Conservation (phyloP, 2,888 invertebrate genomes). For the Tetragonisca angustula region DNA sequence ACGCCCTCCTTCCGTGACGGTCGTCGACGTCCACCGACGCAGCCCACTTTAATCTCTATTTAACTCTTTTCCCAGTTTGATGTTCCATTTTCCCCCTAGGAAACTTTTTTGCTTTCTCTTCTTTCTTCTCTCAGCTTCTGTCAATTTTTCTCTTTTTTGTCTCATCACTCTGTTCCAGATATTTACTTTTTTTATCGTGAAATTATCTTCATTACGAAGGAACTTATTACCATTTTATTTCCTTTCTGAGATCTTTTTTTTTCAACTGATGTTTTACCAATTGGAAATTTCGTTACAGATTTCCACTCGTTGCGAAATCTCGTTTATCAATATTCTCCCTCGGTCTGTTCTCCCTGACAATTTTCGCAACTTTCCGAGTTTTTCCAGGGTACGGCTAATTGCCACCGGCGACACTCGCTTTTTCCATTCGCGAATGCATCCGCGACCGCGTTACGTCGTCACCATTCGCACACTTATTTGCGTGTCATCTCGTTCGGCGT, state of each 20-base stretch:
- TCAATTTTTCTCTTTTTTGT: rapidly evolving
- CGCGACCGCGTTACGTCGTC: constrained; percentile 60
- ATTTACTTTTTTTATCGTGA: too few species aligned
- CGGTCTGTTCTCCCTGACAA: constrained; percentile 1
- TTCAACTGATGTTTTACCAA: rapidly evolving
- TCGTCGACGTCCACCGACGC: constrained; percentile 58
- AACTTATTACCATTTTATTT: too few species aligned
- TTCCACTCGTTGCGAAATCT: background rate
- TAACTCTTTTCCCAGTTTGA: background rate
- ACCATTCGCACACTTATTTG: constrained; percentile 66
- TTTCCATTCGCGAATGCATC: constrained; percentile 36
- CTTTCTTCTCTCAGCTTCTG: too few species aligned
- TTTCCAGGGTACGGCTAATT: constrained; percentile 67
- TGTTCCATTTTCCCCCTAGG: background rate
- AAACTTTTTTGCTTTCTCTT: too few species aligned
- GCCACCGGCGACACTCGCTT: constrained; percentile 52
- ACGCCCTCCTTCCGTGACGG: constrained; percentile 79
- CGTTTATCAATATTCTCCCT: background rate
- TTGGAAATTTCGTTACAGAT: background rate
- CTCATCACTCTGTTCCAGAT: background rate
- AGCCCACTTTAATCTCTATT: background rate
- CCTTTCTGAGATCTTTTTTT: background rate
- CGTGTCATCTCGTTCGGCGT: constrained; percentile 50
- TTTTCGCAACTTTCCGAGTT: constrained; percentile 77
- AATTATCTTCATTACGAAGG: too few species aligned